Evolutionary conservation across 2,113 vertebrate species (phyloP), one percentile per base, ranked within the genome.

Genomic region (Leptosomus discolor): DNA sequence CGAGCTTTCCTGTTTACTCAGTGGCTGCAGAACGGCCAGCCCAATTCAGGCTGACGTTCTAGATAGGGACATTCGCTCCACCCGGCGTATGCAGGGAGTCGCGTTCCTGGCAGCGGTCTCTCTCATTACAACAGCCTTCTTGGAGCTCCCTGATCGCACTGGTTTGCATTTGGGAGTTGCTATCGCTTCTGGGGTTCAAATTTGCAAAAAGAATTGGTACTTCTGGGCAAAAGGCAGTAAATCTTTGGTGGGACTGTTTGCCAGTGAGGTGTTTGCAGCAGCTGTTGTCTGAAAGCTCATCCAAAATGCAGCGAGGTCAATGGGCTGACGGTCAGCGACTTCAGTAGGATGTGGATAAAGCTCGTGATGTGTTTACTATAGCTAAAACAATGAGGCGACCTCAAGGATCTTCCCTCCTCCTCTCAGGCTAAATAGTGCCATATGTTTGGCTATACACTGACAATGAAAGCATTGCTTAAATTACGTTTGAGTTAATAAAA

Each of bases 31-130:
- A 68, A 34, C 24, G 10, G 0, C 34, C 13, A 30, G n/a, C 14
- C 48, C 36, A 17, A 1, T 34, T 65, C 51, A 45, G 51, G 26
- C 5, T 56, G 32, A 18, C 1, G 1, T 54, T 30, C 7, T 5
- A 27, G 34, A 12, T 1, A 22, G 15, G 30, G 23, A 54, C 15
- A 4, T 9, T n/a, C 37, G 12, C 15, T 26, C 12, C 6, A 48
- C 18, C 13, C 3, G 3, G 7, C 2, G 0, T 13, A 8, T 19
- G 14, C 32, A 0, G 1, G 56, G 39, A 27, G 29, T 26, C 5
- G 2, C 0, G 0, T 45, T 65, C 26, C 1, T 36, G 24, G 26
- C 51, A 37, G 39, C 1, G 16, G 15, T 43, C 12, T 53, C 29
- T 63, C 30, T 29, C 7, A 0, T 78, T 46, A 24, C 13, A 29